Percentiles rank a stretch among this genome's conserved stretches.
Conservation (phyloP, 2,113 vertebrate genomes). For the Pseudopipra pipra region DNA sequence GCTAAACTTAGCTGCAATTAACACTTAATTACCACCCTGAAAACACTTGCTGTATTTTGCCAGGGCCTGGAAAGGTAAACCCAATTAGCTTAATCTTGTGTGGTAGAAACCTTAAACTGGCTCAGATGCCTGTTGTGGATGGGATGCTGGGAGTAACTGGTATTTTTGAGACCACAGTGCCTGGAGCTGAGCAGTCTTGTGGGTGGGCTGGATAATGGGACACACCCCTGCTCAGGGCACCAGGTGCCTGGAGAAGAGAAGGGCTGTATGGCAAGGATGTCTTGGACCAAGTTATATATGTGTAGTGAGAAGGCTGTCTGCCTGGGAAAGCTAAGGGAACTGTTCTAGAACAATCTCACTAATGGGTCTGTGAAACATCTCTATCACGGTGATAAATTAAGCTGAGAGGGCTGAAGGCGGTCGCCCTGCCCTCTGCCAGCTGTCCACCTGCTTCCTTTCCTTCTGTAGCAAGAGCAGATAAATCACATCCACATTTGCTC, state of each 20-base stretch:
- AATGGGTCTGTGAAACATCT: background rate
- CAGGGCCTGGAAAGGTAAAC: conserved; percentile 37
- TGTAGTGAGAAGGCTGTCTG: background rate
- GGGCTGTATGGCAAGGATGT: background rate
- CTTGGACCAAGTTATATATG: background rate
- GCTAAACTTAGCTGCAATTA: conserved; percentile 69
- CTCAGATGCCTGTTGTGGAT: background rate
- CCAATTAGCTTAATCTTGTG: conserved; percentile 47
- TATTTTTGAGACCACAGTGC: background rate
- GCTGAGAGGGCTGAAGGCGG: background rate
- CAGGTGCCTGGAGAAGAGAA: background rate
- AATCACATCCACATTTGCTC: background rate
- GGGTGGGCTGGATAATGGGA: background rate
- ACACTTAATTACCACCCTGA: conserved; percentile 61
- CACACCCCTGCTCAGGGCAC: background rate
- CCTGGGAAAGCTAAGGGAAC: background rate
- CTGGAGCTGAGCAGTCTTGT: background rate
- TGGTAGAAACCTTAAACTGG: conserved; percentile 11
- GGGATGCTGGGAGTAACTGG: background rate
- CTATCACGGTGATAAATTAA: background rate
- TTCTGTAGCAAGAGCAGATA: background rate
- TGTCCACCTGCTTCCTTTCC: background rate
- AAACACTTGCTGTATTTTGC: conserved; percentile 58
- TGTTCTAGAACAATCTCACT: background rate
- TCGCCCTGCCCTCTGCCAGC: background rate